Evolutionary conservation across 2,888 invertebrate genomes (phyloP), one percentile per base, ranked within the genome.

Genomic region (Congeria kusceri): DNA sequence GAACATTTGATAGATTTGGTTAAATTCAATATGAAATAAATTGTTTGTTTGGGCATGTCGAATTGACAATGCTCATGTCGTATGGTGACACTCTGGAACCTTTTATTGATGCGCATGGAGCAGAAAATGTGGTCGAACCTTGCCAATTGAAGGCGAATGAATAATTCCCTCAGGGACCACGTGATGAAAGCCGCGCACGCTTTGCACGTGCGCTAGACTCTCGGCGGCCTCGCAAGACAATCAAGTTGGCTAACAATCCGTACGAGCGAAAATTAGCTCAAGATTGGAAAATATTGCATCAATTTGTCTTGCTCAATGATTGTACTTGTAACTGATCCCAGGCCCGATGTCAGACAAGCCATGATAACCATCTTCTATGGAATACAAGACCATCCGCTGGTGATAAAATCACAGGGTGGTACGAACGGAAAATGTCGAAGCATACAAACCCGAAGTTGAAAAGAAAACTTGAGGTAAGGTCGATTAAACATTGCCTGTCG

Each of bases 11-110:
- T 65, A 65, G 66, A 66, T 80, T 77, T 56, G 39, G 57, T 67
- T 75, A 76, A 81, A 83, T 83, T 83, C 83, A 85, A 85, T 87
- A 83, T 80, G 79, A 78, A 84, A 86, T 87, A 86, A 86, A 83
- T 86, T 82, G 80, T 80, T 77, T 82, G 71, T 77, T 73, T 73
- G 78, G 65, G 64, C 74, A 63, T 56, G 67, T 64, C 77, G 76
- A 77, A 76, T 70, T 64, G 83, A 79, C 77, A 76, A 79, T 83
- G 70, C 70, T 80, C 65, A 59, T 73, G 71, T 62, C 83, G 83
- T 78, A 83, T 80, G 83, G 68, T 76, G 69, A 75, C 84, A 78
- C 78, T 86, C 80, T 83, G 79, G 74, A 83, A 79, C 77, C 78
- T 81, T 83, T 86, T 85, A 85, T 83, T 69, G 67, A 61, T 58